Percentiles rank a stretch among this genome's conserved stretches.
Conservation (phyloP, 2,888 invertebrate species). For the Drosophila kanekoi region DNA sequence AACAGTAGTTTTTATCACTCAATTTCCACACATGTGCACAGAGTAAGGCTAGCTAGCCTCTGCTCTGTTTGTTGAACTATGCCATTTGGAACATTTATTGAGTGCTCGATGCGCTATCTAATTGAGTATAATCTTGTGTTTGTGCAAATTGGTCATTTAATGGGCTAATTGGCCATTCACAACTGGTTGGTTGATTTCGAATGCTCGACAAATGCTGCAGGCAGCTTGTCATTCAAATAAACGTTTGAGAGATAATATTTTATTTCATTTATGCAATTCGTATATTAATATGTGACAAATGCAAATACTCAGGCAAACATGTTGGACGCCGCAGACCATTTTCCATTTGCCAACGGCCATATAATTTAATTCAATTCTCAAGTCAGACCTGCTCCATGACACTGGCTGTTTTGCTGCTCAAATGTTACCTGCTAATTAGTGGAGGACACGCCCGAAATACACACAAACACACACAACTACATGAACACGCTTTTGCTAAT, state of each 20-base stretch:
- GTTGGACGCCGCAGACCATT: neutral
- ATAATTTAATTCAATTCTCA: conserved; percentile 49
- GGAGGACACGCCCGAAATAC: conserved; percentile 21
- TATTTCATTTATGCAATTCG: no score
- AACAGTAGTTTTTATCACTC: no score
- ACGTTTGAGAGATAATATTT: neutral
- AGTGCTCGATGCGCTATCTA: neutral
- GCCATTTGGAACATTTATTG: neutral
- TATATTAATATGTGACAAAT: no score
- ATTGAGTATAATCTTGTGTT: neutral
- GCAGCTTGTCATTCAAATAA: neutral
- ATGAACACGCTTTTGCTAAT: neutral
- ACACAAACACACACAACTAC: neutral
- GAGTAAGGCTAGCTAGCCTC: no score
- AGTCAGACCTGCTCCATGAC: conserved; percentile 26
- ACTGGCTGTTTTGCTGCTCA: conserved; percentile 11
- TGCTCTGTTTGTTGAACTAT: neutral
- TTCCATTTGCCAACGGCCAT: conserved; percentile 3
- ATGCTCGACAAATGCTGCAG: conserved; percentile 3
- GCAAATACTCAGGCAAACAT: neutral
- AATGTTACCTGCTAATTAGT: conserved; percentile 43
- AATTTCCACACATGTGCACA: no score
- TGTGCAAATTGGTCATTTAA: neutral
- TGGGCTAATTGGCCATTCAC: neutral
- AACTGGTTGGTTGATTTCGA: neutral